phyloP scores from a whole-genome alignment of 2,888 invertebrate species.

The Phaonia tiefii region DNA sequence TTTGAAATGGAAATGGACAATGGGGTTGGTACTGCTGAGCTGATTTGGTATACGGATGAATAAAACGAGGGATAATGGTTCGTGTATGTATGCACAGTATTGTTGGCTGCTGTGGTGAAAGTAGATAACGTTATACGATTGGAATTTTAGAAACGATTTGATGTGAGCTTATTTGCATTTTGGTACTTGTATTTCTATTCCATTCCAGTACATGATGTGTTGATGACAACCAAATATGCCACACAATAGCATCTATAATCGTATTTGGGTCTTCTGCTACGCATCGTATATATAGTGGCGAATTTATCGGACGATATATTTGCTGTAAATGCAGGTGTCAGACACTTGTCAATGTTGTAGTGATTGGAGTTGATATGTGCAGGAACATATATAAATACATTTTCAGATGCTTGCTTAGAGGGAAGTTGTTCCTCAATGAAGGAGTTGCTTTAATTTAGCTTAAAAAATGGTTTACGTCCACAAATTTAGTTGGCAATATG shows the following conservation, averaged over 20 bases:
- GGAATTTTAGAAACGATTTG: neutral
- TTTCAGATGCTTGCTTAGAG: too few species aligned
- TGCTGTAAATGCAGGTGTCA: neutral
- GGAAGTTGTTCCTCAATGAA: too few species aligned
- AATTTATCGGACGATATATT: neutral
- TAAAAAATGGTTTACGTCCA: too few species aligned
- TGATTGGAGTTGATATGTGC: neutral
- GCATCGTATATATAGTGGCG: neutral
- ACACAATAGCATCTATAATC: neutral
- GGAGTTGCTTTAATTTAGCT: too few species aligned
- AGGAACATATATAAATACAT: neutral
- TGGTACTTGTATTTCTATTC: neutral
- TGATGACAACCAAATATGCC: neutral
- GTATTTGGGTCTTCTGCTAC: neutral
- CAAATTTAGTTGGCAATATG: too few species aligned
- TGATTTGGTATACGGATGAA: too few species aligned
- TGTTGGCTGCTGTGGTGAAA: too few species aligned
- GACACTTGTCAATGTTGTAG: neutral
- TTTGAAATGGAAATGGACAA: too few species aligned
- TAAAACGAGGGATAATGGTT: too few species aligned
- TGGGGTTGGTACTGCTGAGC: too few species aligned
- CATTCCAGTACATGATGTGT: neutral
- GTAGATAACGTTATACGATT: neutral
- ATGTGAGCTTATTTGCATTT: conserved; percentile 17
- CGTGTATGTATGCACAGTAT: too few species aligned